Base-by-base conservation (phyloP, 2,113 vertebrate species). In the Menidia beryllina region DNA sequence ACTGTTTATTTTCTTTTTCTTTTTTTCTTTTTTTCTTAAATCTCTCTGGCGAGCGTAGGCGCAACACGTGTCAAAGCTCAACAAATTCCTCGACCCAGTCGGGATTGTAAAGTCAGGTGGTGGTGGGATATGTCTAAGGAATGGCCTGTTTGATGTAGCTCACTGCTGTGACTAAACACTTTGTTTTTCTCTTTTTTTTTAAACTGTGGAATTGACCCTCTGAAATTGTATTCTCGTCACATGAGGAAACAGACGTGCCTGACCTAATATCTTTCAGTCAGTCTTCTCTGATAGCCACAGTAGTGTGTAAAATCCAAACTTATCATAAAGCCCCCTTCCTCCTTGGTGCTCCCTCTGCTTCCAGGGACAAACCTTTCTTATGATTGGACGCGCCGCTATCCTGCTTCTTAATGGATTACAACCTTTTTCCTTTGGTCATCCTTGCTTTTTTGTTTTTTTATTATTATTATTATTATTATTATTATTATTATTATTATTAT, bases 81-180 rank as follows among this genome's bases (percentile, higher is more conserved):
- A 24, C 6, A 41, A 50, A 48, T 67, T 15, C 49, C n/a, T 76
- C 45, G 7, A 14, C 41, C 56, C 20, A 45, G 19, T 51, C 66
- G 49, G 49, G 14, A 23, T 5, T 52, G n/a, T 34, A 65, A 79
- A 76, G 15, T 38, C 4, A 65, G 54, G 61, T 87, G 88, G 81
- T 80, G 91, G 88, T 84, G 91, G 62, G 25, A n/a, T 87, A 89
- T 34, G 57, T 47, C 8, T 45, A 55, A 43, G 79, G 79, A 88
- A 75, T 64, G 43, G 39, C 77, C 94, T 95, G 86, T 92, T 92
- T 91, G 89, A 64, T 79, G 91, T 93, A 93, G 87, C 94, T 95
- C 96, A 96, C 96, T 97, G 96, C 96, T 98, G 96, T 97, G 97
- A 96, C 95, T 97, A 93, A 94, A 95, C 71, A 92, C 58, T 79